Evolutionary conservation across 2,888 invertebrate species (phyloP).

Genomic region (Leucoptera coffeella): DNA sequence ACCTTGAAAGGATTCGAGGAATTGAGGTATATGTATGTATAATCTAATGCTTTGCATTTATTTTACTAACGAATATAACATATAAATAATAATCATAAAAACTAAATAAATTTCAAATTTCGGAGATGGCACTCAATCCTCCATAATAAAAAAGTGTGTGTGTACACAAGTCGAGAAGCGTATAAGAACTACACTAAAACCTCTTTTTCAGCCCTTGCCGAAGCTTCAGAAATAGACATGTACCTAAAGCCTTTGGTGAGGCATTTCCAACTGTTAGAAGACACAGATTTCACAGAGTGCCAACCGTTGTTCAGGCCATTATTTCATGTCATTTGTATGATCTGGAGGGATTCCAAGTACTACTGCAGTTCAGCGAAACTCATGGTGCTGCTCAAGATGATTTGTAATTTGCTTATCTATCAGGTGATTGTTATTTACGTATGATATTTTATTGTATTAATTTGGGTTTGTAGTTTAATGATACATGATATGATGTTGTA

Average conservation of each 20-base stretch:
- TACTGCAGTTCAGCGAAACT: slow-evolving; percentile 87
- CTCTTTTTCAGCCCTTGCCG: slow-evolving; percentile 67
- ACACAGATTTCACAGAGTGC: slow-evolving; percentile 80
- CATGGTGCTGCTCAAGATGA: slow-evolving; percentile 82
- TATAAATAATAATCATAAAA: too few species aligned
- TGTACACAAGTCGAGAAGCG: neutral
- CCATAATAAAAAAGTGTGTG: slow-evolving; percentile 1
- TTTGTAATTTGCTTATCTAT: slow-evolving; percentile 84
- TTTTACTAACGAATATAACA: too few species aligned
- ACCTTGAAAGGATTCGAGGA: too few species aligned
- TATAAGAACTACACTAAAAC: neutral
- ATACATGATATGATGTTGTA: too few species aligned
- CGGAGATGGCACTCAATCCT: too few species aligned
- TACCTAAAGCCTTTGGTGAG: slow-evolving; percentile 79
- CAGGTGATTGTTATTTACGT: too few species aligned
- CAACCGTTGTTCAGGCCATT: slow-evolving; percentile 70
- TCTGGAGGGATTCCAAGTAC: slow-evolving; percentile 86
- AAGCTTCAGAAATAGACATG: slow-evolving; percentile 84
- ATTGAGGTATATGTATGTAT: too few species aligned
- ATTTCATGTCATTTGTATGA: slow-evolving; percentile 81
- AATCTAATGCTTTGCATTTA: too few species aligned
- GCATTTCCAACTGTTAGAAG: slow-evolving; percentile 74
- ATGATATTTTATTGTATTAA: too few species aligned
- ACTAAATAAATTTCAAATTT: too few species aligned
- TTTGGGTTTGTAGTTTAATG: too few species aligned